Conservation (phyloP, 2,113 vertebrate species). For the Peromyscus polionotus region DNA sequence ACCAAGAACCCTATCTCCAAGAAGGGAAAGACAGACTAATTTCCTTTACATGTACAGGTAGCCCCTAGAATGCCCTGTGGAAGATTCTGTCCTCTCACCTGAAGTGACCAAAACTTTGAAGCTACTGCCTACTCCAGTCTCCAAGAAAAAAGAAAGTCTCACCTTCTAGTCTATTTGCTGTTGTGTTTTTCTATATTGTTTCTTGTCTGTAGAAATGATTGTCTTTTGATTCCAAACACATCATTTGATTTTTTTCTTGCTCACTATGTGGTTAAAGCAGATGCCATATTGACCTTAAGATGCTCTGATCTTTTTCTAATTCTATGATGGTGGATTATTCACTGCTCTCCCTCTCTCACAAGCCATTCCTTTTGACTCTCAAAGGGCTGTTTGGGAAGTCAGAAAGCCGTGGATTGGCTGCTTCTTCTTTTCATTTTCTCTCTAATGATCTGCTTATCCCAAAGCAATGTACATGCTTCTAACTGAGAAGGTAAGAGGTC, state of each 20-base stretch:
- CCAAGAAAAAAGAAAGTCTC: background rate
- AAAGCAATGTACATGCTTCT: slow-evolving; percentile 72
- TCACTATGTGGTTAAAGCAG: background rate
- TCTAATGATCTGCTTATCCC: slow-evolving; percentile 73
- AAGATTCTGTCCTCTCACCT: background rate
- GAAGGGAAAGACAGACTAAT: background rate
- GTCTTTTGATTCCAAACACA: background rate
- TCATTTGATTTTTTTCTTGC: background rate
- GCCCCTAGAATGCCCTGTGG: accelerated
- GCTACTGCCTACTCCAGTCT: background rate
- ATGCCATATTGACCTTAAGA: slow-evolving; percentile 44
- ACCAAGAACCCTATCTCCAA: background rate
- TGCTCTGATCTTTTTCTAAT: background rate
- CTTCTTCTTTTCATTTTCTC: slow-evolving; percentile 60
- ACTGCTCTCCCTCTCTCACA: background rate
- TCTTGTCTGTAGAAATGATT: background rate
- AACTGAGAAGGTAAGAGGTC: slow-evolving; percentile 66
- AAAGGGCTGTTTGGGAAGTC: slow-evolving; percentile 66
- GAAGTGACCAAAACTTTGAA: background rate
- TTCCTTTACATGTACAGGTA: background rate
- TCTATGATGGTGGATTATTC: slow-evolving; percentile 32
- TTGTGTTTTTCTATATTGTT: background rate
- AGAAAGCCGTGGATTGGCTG: slow-evolving; percentile 44
- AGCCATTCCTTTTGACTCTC: slow-evolving; percentile 58
- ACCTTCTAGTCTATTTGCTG: background rate